Conservation (phyloP, 2,113 vertebrate species). For the Calypte anna region DNA sequence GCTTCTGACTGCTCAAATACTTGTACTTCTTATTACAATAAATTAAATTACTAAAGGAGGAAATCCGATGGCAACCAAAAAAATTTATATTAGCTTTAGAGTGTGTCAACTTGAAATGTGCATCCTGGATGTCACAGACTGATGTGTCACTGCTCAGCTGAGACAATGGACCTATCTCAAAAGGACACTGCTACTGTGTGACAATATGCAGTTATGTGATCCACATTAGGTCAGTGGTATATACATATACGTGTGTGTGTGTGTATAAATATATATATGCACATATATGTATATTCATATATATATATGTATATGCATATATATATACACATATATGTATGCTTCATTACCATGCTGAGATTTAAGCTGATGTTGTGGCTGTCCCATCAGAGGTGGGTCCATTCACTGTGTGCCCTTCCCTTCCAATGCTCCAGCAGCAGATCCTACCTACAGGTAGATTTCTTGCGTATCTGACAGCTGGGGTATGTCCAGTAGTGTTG, state of each 20-base stretch:
- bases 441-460: not conserved
- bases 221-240: not conserved
- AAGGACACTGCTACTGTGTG: not conserved
- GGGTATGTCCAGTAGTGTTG: not conserved
- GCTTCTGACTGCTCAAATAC: not conserved
- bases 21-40: not conserved
- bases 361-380: not conserved
- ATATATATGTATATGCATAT: too few relatives aligned
- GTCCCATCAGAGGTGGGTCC: not conserved
- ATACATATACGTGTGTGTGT: not conserved
- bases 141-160: not conserved
- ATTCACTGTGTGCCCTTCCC: accelerated
- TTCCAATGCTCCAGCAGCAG: not conserved
- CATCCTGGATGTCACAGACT: not conserved
- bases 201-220: not conserved
- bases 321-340: not conserved
- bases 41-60: not conserved
- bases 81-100: not conserved
- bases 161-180: not conserved
- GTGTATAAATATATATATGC: too few relatives aligned
- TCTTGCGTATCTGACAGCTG: not conserved
- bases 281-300: too few relatives aligned
- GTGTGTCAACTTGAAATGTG: not conserved
- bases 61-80: not conserved
- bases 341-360: not conserved